These are phyloP conservation scores for Hydractinia echinata DNA, from an alignment of 30 jellyfish, hydroid and myxozoan genomes.

Conservation along the genomic window DNA sequence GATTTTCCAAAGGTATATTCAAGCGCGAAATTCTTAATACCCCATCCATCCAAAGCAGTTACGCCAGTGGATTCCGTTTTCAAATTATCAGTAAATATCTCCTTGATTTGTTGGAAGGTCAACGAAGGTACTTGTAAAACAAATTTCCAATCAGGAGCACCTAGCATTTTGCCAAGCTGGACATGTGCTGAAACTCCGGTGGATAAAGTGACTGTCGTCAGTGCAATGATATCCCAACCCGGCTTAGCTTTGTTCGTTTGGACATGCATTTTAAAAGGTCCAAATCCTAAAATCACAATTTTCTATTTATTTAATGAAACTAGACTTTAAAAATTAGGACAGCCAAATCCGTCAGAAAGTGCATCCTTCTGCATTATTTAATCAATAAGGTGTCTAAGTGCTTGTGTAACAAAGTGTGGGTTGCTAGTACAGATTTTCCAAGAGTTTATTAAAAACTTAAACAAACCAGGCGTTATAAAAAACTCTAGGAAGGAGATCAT, in stretches of 20 bases:
- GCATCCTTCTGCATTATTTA: too few relatives aligned
- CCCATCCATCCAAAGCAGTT: constrained; percentile 1
- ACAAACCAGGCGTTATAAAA: too few relatives aligned
- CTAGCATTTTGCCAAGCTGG: not conserved
- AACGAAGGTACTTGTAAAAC: constrained; percentile 12
- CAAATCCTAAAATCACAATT: not conserved
- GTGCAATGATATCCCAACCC: constrained; percentile 15
- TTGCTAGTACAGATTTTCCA: too few relatives aligned
- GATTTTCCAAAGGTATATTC: not conserved
- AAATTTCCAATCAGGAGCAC: constrained; percentile 20
- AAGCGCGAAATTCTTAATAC: constrained; percentile 12
- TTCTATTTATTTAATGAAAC: too few relatives aligned
- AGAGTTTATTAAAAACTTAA: too few relatives aligned
- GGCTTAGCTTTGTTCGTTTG: not conserved
- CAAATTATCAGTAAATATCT: not conserved
- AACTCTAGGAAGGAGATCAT: too few relatives aligned
- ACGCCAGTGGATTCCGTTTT: not conserved
- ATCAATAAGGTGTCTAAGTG: too few relatives aligned
- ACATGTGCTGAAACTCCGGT: not conserved
- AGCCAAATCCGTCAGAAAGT: too few relatives aligned
- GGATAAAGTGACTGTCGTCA: not conserved
- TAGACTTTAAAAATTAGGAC: too few relatives aligned
- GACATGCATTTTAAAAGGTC: not conserved
- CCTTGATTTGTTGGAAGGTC: not conserved
- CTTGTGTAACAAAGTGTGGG: too few relatives aligned